phyloP scores from a whole-genome alignment of 2,797 vertebrate species.

The Micropoecilia bifurca region DNA sequence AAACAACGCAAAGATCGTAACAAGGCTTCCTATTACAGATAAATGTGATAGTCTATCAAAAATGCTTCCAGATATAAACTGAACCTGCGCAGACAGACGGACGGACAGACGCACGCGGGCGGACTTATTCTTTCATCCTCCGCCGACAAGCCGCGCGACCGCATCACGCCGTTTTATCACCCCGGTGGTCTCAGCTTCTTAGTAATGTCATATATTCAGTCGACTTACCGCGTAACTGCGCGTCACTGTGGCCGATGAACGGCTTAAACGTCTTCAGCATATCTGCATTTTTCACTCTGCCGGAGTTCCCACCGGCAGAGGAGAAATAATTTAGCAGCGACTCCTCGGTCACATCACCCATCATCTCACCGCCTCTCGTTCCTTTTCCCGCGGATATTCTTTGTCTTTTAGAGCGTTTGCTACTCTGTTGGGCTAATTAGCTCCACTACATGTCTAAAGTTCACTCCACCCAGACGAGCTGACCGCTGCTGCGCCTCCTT shows the following conservation, averaged over 20 bases:
- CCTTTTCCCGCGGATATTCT: not conserved
- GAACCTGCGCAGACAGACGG: not conserved
- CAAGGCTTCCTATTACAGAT: not conserved
- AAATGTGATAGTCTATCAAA: not conserved
- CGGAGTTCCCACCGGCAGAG: slow-evolving; percentile 71
- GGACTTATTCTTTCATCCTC: slow-evolving; percentile 2
- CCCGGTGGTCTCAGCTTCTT: not conserved
- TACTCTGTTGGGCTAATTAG: slow-evolving; percentile 69
- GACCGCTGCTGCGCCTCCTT: slow-evolving; percentile 71
- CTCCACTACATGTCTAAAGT: slow-evolving; percentile 61
- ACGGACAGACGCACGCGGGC: not conserved
- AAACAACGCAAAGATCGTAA: slow-evolving; percentile 30
- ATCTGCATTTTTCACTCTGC: slow-evolving; percentile 81
- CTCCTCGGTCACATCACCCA: slow-evolving; percentile 77
- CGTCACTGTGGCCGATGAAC: slow-evolving; percentile 81
- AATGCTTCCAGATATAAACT: not conserved
- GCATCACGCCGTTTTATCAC: not conserved
- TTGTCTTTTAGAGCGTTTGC: not conserved
- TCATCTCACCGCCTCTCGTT: slow-evolving; percentile 49
- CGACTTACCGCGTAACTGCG: slow-evolving; percentile 82
- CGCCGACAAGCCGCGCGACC: not conserved
- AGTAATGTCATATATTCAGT: not conserved
- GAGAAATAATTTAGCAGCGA: slow-evolving; percentile 82
- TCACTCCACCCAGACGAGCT: slow-evolving; percentile 79
- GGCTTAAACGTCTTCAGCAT: slow-evolving; percentile 81